Evolutionary conservation across 1,140 invertebrate species (phyloP).

Genomic region (Tetramorium alpestre): DNA sequence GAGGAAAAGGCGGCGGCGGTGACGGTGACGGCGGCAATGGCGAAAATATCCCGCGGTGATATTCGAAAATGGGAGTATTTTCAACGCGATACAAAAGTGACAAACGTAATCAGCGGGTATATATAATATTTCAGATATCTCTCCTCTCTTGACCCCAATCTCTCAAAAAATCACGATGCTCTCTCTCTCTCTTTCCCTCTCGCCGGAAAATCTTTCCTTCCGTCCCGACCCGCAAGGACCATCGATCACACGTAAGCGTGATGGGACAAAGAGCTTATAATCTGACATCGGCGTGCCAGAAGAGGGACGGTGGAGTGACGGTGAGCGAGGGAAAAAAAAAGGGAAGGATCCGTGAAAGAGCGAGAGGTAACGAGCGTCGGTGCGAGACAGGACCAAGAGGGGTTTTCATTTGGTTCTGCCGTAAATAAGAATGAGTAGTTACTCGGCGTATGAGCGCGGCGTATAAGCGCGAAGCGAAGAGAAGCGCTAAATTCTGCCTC

Average conservation of each 20-base stretch:
- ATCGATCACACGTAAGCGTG: conserved; percentile 72
- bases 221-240: neutral
- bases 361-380: conserved; percentile 6
- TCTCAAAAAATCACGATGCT: conserved; percentile 7
- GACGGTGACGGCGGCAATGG: neutral
- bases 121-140: conserved; percentile 18
- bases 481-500: conserved; percentile 50
- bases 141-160: conserved; percentile 16
- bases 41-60: conserved; percentile 14
- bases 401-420: conserved; percentile 63
- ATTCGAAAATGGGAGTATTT: conserved; percentile 32
- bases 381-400: neutral
- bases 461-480: neutral
- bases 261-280: conserved; percentile 70
- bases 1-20: neutral
- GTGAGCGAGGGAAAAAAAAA: neutral
- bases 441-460: neutral
- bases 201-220: conserved; percentile 16
- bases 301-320: conserved; percentile 30
- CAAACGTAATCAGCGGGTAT: neutral
- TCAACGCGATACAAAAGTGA: conserved; percentile 8
- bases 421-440: conserved; percentile 70
- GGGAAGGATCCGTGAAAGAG: neutral
- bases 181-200: neutral
- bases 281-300: conserved; percentile 59